Evolutionary conservation across 2,888 invertebrate species (phyloP).

Genomic region (Mongoloraphidia duomilia): DNA sequence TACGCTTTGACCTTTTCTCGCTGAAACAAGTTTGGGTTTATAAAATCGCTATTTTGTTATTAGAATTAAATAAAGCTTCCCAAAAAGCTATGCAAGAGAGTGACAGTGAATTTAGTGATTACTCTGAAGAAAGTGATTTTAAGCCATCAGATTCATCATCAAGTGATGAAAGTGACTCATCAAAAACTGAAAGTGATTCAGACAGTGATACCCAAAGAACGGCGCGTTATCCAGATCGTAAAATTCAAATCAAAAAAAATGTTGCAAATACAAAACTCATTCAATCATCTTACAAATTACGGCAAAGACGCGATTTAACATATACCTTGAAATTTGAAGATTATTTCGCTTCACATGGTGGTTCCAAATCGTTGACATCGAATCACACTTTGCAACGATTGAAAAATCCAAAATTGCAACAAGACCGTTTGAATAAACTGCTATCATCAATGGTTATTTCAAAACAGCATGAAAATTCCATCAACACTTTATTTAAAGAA

Average conservation of each 20-base stretch:
- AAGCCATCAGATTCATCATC: not conserved
- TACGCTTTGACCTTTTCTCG: too few species aligned
- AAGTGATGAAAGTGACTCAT: conserved; percentile 16
- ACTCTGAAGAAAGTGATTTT: not conserved
- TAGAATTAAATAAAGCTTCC: too few species aligned
- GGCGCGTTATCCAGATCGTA: conserved; percentile 18
- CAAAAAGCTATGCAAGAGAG: conserved; percentile 32
- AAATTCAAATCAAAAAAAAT: conserved; percentile 22
- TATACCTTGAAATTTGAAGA: conserved; percentile 52
- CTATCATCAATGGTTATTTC: conserved; percentile 36
- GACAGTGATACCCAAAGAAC: conserved; percentile 13
- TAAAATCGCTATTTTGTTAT: too few species aligned
- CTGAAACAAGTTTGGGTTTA: too few species aligned
- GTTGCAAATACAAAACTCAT: conserved; percentile 14
- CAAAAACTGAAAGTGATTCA: conserved; percentile 19
- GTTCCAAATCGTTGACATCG: conserved; percentile 53
- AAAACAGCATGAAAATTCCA: conserved; percentile 40
- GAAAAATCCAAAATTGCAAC: conserved; percentile 54
- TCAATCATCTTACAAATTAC: not conserved
- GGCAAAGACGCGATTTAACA: conserved; percentile 24
- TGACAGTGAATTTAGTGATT: conserved; percentile 33
- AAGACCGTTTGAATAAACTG: conserved; percentile 45
- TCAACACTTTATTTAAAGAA: conserved; percentile 39
- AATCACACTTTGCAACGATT: conserved; percentile 64
- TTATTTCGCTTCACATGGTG: conserved; percentile 50